A percentile compares a stretch with the other conserved stretches of the same genome.
Conservation (phyloP, 2,888 invertebrate genomes). For the Nymphalis c-album region DNA sequence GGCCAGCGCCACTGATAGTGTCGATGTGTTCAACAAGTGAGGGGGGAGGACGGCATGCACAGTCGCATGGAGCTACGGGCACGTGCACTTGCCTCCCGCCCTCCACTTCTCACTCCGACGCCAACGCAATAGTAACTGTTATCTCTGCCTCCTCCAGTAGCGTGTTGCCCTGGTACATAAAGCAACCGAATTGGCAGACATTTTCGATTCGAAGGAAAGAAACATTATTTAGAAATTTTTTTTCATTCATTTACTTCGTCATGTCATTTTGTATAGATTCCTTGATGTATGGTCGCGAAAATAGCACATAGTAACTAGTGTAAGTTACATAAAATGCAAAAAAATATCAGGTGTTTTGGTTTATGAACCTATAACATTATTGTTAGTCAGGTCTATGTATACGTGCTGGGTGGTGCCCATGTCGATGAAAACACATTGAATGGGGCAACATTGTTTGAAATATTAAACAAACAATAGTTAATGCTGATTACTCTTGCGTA, state of each 20-base stretch:
- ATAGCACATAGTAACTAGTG: too few relatives aligned
- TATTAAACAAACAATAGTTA: slow-evolving; percentile 23
- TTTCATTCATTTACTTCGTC: too few relatives aligned
- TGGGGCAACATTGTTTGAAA: slow-evolving; percentile 19
- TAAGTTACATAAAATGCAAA: not conserved
- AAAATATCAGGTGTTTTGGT: not conserved
- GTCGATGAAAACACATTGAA: slow-evolving; percentile 12
- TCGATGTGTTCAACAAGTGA: slow-evolving; percentile 72
- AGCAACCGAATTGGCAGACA: slow-evolving; percentile 75
- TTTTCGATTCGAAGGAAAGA: slow-evolving; percentile 40
- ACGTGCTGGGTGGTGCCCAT: slow-evolving; percentile 21
- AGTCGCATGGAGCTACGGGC: slow-evolving; percentile 57
- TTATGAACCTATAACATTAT: slow-evolving; percentile 25
- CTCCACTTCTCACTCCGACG: slow-evolving; percentile 42
- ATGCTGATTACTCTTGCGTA: not conserved
- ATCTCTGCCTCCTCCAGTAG: slow-evolving; percentile 54
- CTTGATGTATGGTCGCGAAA: too few relatives aligned
- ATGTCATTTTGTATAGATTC: too few relatives aligned
- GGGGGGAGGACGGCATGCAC: slow-evolving; percentile 63
- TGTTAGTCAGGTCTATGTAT: slow-evolving; percentile 20
- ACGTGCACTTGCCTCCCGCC: slow-evolving; percentile 56
- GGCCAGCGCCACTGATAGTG: slow-evolving; percentile 45
- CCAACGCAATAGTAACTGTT: slow-evolving; percentile 52
- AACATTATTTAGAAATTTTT: not conserved
- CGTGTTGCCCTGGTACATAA: slow-evolving; percentile 66